Evolutionary conservation across 2,113 vertebrate species (phyloP).

Genomic region (Typhlomys cinereus): DNA sequence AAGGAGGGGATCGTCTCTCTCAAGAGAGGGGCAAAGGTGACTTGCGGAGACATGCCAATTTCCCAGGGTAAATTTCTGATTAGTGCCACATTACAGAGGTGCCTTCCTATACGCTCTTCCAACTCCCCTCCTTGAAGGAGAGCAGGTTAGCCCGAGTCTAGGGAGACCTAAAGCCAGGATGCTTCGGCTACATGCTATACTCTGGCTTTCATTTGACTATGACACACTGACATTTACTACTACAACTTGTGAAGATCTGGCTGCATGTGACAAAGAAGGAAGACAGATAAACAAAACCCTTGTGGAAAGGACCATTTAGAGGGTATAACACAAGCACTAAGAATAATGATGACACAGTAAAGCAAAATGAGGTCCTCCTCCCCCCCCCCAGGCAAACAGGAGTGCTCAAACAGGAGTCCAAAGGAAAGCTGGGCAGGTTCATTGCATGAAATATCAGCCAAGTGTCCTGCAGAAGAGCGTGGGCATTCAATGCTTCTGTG

Average conservation of each 20-base stretch:
- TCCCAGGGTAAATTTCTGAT: neutral
- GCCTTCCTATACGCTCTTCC: neutral
- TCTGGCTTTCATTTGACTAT: conserved; percentile 6
- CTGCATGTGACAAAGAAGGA: neutral
- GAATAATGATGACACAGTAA: neutral
- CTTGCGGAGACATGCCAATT: neutral
- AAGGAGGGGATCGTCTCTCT: neutral
- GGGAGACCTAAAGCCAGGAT: neutral
- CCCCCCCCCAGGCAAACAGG: neutral
- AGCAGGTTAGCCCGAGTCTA: neutral
- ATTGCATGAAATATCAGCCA: neutral
- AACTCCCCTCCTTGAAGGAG: neutral
- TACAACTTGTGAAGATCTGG: neutral
- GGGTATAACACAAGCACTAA: neutral
- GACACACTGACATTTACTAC: neutral
- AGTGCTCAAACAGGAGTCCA: neutral
- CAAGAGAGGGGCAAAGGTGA: neutral
- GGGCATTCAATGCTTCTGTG: neutral
- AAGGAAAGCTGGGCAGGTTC: neutral
- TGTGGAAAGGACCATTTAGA: neutral
- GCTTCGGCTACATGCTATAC: neutral
- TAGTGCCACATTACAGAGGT: neutral
- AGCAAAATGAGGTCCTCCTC: neutral
- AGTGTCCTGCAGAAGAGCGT: neutral
- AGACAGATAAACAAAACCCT: neutral